Conservation (phyloP, 1,140 invertebrate species). For the Platorchestia sp. region DNA sequence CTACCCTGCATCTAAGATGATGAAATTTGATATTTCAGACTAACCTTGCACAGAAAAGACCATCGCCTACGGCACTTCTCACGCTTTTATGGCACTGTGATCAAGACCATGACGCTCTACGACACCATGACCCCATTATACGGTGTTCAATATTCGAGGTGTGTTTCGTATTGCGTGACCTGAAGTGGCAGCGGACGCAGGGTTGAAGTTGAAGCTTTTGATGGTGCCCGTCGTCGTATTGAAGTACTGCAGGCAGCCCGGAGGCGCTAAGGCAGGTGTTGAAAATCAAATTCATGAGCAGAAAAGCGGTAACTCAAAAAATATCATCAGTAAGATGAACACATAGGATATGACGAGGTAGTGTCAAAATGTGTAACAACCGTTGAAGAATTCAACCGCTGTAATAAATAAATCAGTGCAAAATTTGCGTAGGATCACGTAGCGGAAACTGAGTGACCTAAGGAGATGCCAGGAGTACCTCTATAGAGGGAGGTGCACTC, state of each 20-base stretch:
- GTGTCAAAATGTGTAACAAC: neutral
- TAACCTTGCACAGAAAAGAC: neutral
- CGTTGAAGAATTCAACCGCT: neutral
- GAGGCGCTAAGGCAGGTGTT: neutral
- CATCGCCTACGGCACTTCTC: neutral
- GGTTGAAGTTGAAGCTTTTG: slow-evolving; percentile 23
- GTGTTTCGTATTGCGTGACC: neutral
- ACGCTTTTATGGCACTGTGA: neutral
- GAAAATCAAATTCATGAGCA: too few species aligned
- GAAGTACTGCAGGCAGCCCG: slow-evolving; percentile 43
- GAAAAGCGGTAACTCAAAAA: neutral
- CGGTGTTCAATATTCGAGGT: too few species aligned
- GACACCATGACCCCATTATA: neutral
- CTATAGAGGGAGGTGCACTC: neutral
- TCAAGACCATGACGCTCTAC: neutral
- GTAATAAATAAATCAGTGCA: neutral
- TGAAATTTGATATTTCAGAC: neutral
- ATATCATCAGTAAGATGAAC: neutral
- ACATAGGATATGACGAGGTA: neutral
- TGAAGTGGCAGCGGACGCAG: neutral
- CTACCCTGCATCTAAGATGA: neutral
- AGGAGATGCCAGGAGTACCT: neutral
- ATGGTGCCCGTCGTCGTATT: neutral
- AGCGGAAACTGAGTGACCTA: neutral
- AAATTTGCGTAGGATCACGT: neutral